A percentile compares a stretch with the other conserved stretches of the same genome.
Evolutionary conservation across 2,113 vertebrate species (phyloP).

Genomic region (Psophia crepitans): DNA sequence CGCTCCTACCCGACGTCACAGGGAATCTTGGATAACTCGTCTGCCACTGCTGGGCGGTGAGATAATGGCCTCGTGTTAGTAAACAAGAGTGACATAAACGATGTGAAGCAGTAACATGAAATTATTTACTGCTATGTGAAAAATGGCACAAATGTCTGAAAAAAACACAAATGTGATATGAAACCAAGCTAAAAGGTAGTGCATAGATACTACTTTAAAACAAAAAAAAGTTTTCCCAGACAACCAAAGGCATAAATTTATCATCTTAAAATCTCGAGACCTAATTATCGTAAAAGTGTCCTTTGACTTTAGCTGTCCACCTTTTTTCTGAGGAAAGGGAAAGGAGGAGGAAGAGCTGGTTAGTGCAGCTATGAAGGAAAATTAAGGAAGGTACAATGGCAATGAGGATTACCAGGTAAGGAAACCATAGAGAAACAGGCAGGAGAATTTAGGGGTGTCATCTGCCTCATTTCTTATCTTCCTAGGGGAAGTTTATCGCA

Average conservation of each 20-base stretch:
- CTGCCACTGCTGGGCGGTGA: not conserved
- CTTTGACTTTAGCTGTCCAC: not conserved
- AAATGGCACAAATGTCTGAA: not conserved
- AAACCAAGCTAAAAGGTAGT: not conserved
- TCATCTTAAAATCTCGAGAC: not conserved
- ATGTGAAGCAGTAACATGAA: not conserved
- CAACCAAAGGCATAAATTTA: not conserved
- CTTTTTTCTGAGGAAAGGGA: not conserved
- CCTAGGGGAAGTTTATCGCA: not conserved
- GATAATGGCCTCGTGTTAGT: not conserved
- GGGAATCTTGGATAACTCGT: not conserved
- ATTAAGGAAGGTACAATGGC: not conserved
- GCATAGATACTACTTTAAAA: not conserved
- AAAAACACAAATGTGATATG: not conserved
- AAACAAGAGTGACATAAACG: not conserved
- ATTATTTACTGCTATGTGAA: not conserved
- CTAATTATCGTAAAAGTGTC: not conserved
- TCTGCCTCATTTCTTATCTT: not conserved
- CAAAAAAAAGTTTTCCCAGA: not conserved
- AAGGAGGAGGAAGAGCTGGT: not conserved
- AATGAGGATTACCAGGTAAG: not conserved
- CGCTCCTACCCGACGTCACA: not conserved
- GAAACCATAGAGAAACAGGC: fast-evolving
- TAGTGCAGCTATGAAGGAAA: not conserved
- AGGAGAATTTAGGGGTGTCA: not conserved